Evolutionary conservation across 1,140 invertebrate species (phyloP).

Genomic region (Drosophila erecta): DNA sequence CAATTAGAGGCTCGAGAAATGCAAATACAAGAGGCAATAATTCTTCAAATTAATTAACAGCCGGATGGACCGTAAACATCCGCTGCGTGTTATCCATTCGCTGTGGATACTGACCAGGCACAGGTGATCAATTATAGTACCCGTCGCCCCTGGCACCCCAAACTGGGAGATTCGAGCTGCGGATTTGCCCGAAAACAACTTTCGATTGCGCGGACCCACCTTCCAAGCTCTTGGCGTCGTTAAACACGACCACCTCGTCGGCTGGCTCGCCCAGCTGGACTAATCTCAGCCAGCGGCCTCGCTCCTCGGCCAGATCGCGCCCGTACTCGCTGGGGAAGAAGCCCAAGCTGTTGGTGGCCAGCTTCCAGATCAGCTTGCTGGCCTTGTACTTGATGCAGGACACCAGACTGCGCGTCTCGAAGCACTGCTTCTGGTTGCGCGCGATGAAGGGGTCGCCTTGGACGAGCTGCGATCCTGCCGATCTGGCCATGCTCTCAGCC

Average conservation of each 20-base stretch:
- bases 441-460: slow-evolving; percentile 67
- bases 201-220: slow-evolving; percentile 60
- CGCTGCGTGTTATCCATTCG: slow-evolving; percentile 27
- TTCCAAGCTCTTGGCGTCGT: slow-evolving; percentile 75
- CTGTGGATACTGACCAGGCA: slow-evolving; percentile 23
- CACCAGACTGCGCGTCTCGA: slow-evolving; percentile 73
- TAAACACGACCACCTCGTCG: slow-evolving; percentile 70
- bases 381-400: slow-evolving; percentile 82
- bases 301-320: slow-evolving; percentile 48
- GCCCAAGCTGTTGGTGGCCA: slow-evolving; percentile 77
- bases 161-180: slow-evolving; percentile 7
- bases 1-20: slow-evolving; percentile 33
- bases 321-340: slow-evolving; percentile 80
- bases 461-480: slow-evolving; percentile 22
- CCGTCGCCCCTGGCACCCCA: not conserved
- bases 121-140: slow-evolving; percentile 41
- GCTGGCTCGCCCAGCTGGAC: slow-evolving; percentile 76
- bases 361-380: slow-evolving; percentile 74
- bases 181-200: slow-evolving; percentile 31
- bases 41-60: slow-evolving; percentile 56
- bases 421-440: slow-evolving; percentile 73
- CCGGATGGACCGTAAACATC: slow-evolving; percentile 59
- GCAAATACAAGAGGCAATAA: slow-evolving; percentile 20
- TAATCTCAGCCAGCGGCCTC: slow-evolving; percentile 56
- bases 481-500: slow-evolving; percentile 10